Evolutionary conservation across 2,888 invertebrate species (phyloP), one percentile per base, ranked within the genome.

Genomic region (Lymantria dispar): DNA sequence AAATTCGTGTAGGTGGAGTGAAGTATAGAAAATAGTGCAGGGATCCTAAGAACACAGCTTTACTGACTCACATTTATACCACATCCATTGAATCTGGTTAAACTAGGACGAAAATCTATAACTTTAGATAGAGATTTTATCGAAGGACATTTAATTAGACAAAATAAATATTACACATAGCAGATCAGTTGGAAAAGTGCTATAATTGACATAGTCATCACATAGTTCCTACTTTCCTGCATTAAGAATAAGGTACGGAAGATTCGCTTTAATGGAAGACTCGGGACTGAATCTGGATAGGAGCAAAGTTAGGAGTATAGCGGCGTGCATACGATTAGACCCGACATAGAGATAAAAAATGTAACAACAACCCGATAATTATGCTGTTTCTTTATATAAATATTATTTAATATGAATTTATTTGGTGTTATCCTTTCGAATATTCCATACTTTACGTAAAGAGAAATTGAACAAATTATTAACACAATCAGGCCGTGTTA

Each of bases 121-220:
- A 80, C 69, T 73, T 73, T 65, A 67, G 10, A 58, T 72, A 77
- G 64, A 76, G 70, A 70, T 64, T 76, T 70, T 65, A 68, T 69
- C 62, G 68, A 70, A 77, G 76, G 74, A 75, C 50, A 14, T 72
- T 73, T 70, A 67, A 65, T 64, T 60, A 65, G 70, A 67, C 60
- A 65, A 74, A 74, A 56, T 48, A 63, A 15, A 66, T 37, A 64
- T 56, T 62, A 62, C n/a, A 78, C 71, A 68, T 70, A 80, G 81
- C 76, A 72, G 78, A 76, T 74, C 72, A 74, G 74, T 76, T 76
- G 83, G 22, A 22, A 79, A 81, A 79, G 83, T 80, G 85, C 88
- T 88, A 87, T 91, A 91, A 91, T 91, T 91, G 91, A 91, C 91
- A 90, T 82, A 85, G 87, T 89, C 82, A 91, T 91, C 91, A 91